phyloP scores from a whole-genome alignment of 2,888 invertebrate genomes.

The Keiferia lycopersicella region DNA sequence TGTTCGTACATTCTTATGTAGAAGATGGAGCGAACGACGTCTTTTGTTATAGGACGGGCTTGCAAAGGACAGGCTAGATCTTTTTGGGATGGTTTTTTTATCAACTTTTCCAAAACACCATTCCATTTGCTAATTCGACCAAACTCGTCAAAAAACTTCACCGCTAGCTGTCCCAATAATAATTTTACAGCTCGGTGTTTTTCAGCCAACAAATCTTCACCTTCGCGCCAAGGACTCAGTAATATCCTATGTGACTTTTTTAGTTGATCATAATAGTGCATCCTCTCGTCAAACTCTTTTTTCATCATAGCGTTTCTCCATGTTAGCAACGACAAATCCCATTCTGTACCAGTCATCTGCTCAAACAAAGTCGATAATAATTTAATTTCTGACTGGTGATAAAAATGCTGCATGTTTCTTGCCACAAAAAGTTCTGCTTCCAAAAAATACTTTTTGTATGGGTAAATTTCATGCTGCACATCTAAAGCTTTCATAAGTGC shows the following conservation, averaged over 20 bases:
- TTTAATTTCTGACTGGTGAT: slow-evolving; percentile 68
- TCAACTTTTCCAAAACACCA: slow-evolving; percentile 17
- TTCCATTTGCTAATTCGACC: slow-evolving; percentile 39
- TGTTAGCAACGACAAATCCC: slow-evolving; percentile 63
- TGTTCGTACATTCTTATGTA: slow-evolving; percentile 58
- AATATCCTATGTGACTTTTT: slow-evolving; percentile 53
- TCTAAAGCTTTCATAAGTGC: slow-evolving; percentile 47
- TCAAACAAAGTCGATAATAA: slow-evolving; percentile 56
- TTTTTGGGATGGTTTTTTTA: background rate
- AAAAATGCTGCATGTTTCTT: slow-evolving; percentile 71
- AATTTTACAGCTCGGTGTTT: slow-evolving; percentile 57
- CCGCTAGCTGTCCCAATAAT: slow-evolving; percentile 55
- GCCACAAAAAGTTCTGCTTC: slow-evolving; percentile 68
- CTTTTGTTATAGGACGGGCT: slow-evolving; percentile 31
- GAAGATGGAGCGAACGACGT: slow-evolving; percentile 51
- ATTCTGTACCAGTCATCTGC: slow-evolving; percentile 53
- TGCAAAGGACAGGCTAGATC: background rate
- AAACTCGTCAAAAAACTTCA: slow-evolving; percentile 58
- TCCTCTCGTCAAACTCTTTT: slow-evolving; percentile 63
- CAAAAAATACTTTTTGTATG: slow-evolving; percentile 62
- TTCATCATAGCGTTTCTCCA: slow-evolving; percentile 66
- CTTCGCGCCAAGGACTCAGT: slow-evolving; percentile 65
- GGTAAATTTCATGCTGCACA: slow-evolving; percentile 54
- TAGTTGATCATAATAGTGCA: slow-evolving; percentile 59
- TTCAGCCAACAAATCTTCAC: slow-evolving; percentile 50